Evolutionary conservation across 2,113 vertebrate genomes (phyloP).

Genomic region (Suncus etruscus): DNA sequence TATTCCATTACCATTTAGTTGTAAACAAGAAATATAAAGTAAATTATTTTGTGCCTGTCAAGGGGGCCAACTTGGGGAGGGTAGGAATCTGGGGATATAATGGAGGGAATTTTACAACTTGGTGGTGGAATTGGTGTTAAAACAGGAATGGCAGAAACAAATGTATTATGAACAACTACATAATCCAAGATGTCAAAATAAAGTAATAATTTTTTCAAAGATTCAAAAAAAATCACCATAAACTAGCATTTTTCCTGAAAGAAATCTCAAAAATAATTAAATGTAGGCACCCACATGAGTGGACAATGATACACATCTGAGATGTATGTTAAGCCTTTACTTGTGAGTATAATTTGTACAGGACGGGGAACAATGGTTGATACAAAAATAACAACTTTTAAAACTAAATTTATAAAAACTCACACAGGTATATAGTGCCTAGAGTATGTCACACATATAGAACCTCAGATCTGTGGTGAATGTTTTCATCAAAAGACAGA

Average conservation of each 20-base stretch:
- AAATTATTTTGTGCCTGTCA: too few relatives aligned
- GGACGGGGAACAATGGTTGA: not conserved
- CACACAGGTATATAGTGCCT: not conserved
- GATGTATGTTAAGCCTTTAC: not conserved
- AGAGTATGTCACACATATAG: conserved; percentile 31
- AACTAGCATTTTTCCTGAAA: not conserved
- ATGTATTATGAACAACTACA: too few relatives aligned
- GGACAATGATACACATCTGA: not conserved
- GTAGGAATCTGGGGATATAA: too few relatives aligned
- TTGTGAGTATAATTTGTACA: not conserved
- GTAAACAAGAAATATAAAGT: too few relatives aligned
- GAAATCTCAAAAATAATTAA: conserved; percentile 14
- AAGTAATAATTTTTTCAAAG: not conserved
- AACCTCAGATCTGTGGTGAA: conserved; percentile 22
- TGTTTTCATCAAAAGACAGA: conserved; percentile 31
- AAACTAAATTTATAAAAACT: conserved; percentile 11
- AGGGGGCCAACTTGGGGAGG: too few relatives aligned
- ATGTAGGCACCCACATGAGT: not conserved
- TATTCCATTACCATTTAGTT: too few relatives aligned
- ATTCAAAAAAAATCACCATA: not conserved
- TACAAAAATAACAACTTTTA: conserved; percentile 26
- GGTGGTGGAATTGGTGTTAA: too few relatives aligned
- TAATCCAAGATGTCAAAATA: too few relatives aligned
- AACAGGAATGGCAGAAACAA: too few relatives aligned
- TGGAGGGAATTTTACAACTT: too few relatives aligned